phyloP scores from a whole-genome alignment of 2,888 invertebrate species.

The Priocnemis perturbator region DNA sequence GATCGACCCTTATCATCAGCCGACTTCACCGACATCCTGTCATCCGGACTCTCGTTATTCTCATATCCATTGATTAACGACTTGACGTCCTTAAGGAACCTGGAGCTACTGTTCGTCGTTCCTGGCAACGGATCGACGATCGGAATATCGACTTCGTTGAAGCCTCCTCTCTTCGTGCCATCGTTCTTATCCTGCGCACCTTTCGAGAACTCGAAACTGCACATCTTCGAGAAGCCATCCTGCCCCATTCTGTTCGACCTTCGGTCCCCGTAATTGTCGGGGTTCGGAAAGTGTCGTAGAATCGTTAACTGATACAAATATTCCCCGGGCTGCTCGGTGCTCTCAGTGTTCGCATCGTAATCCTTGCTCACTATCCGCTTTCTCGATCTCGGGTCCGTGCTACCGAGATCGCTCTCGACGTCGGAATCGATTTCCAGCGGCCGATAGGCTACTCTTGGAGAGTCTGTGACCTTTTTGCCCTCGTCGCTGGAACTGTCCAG shows the following conservation, averaged over 20 bases:
- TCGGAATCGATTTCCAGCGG: conserved; percentile 71
- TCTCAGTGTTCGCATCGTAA: conserved; percentile 39
- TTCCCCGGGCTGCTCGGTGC: conserved; percentile 8
- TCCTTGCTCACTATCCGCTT: conserved; percentile 56
- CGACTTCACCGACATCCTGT: conserved; percentile 45
- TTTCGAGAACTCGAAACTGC: conserved; percentile 57
- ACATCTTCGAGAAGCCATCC: conserved; percentile 57
- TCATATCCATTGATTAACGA: conserved; percentile 51
- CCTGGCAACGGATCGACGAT: conserved; percentile 47
- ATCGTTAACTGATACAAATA: conserved; percentile 9
- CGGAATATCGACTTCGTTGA: conserved; percentile 72
- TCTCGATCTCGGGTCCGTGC: conserved; percentile 56
- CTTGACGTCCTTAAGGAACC: conserved; percentile 40
- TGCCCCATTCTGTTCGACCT: conserved; percentile 21
- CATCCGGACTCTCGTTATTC: conserved; percentile 41
- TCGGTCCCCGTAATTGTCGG: conserved; percentile 63
- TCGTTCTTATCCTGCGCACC: conserved; percentile 15
- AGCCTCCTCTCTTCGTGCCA: conserved; percentile 60
- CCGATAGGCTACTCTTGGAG: conserved; percentile 62
- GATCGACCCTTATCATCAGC: conserved; percentile 37
- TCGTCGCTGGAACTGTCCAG: conserved; percentile 66
- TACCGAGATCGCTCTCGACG: conserved; percentile 65
- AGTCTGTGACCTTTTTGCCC: conserved; percentile 47
- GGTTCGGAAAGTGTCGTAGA: conserved; percentile 61
- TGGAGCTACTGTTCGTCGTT: neutral